Base-by-base conservation (phyloP, 1,140 invertebrate species). In the Hycleus phaleratus region DNA sequence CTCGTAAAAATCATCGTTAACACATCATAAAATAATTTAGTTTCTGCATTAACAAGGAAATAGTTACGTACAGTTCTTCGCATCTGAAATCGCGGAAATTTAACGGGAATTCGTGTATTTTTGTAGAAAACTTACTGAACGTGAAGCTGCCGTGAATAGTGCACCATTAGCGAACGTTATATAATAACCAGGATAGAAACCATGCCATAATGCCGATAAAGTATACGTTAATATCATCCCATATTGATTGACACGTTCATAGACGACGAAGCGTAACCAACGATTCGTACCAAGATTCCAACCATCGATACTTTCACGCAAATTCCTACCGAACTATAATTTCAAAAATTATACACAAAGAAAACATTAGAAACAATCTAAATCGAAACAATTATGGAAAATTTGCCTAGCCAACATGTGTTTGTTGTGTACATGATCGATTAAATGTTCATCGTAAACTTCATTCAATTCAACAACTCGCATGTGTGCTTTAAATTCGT, bases 101-200 rank as follows among this genome's bases (percentile, higher is more conserved):
- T 18, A 18, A 18, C 18, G 18, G 1, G 2, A 18, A 18, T 18
- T 18, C 18, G 1, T 18, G 18, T 18, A 18, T 18, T 18, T 18
- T 18, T 18, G 18, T 18, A 55, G 60, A 51, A 52, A 60, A 60
- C 9, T 46, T 40, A 18, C 18, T 57, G 78, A 77, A 79, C 95
- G 82, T 26, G 90, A 85, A 12, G 88, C 87, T 49, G 88, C 77
- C 2, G 94, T 96, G 68, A 95, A 89, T 2, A 98, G 65, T 0
- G 91, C 91, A 9, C 88, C 93, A 26, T 83, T 87, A 26, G 90
- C 80, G 75, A 99, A 99, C 1, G 93, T 95, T 39, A 98, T 71
- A 74, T 98, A 99, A 78, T 99, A 99, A 9, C 96, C 95, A 4
- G 94, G 93, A 77, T 96, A 94, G 74, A 96, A 97, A 53, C 91